Evolutionary conservation across 30 jellyfish, hydroid and myxozoan species (phyloP), one percentile per base, ranked within the genome.

Genomic region (Chrysaora quinquecirrha): DNA sequence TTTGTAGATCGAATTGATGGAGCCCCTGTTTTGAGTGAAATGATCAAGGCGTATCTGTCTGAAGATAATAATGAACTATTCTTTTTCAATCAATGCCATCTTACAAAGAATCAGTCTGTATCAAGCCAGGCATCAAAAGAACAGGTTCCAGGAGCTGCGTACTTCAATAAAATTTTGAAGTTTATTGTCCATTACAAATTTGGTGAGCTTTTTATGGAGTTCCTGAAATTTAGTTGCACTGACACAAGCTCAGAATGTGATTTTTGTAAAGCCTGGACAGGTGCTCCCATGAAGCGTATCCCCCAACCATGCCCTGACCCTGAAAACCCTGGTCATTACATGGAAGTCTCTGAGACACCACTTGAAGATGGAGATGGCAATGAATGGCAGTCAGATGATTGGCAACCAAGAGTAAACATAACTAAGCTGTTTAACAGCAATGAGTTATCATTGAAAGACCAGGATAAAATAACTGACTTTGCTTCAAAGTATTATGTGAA

Each of bases 11-110:
- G 80, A 47, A 75, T 48, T 49, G 87, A 75, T 49, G 87, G 82
- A 12, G 87, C 87, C 18, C 87, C 87, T 14, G 87, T 75, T 50
- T 56, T 75, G 63, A 75, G 58, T 52, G 87, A 75, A 28, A 30
- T 27, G 23, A 49, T 75, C 16, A 75, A 56, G 16, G 32, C 63
- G 7, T 56, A 56, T 49, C n/a, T 49, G 25, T 75, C 87, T 19
- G 76, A 56, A 72, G 75, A 34, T 16, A 46, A 72, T 11, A 24
- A 72, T 30, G 20, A 46, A 24, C 82, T 24, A 43, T 34, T 72
- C 43, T 72, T 72, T 22, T 75, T 75, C 63, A 75, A 48, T 49
- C 2, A 23, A 49, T 56, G 32, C 14, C 25, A 50, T 25, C 21
- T 75, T 7, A 19, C 32, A 22, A 12, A 50, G 34, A 19, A 47